Evolutionary conservation across 2,113 vertebrate species (phyloP), one percentile per base, ranked within the genome.

Genomic region (Cyprinodon brontotheroides): DNA sequence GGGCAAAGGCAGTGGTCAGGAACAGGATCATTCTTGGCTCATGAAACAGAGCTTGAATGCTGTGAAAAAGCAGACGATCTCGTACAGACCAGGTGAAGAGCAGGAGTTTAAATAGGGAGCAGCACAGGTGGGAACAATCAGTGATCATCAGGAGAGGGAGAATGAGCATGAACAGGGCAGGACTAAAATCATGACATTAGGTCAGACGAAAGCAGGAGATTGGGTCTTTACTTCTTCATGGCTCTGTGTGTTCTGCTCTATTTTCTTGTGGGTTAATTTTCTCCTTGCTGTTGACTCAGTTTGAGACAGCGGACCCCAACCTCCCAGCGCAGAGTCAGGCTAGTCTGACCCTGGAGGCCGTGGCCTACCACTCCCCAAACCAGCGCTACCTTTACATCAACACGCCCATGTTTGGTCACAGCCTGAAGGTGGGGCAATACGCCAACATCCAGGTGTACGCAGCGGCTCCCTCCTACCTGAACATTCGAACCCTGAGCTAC

Each of bases 331-430:
- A 88, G 77, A 95, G 93, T 65, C 96, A 97, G 89, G 96, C 95
- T 38, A 84, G 50, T 14, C 84, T 90, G 81, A 70, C 1, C 0
- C 94, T 95, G n/a, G 85, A 39, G 37, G 94, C 96, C 6, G 73
- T 65, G 70, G 83, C 95, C 1, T 99, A 99, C 64, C 77, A 90
- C 13, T 98, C 97, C 0, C 86, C 90, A 22, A 97, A 95, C 74
- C 84, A 92, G 13, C 97, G 96, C 29, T 99, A 98, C 74, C 91
- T 99, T 0, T 97, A 97, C 80, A 97, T 99, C 43, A 92, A 95
- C 84, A 94, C 96, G 81, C 92, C 93, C 4, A 81, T 91, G 65
- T 88, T 87, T 17, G 87, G 88, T 22, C 84, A 73, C 9, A 15
- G 70, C 11, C 81, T 97, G 9, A 1, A 50, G 17, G 95, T 96